These are phyloP conservation scores for Astreopora myriophthalma DNA, from an alignment of 64 coral and sea anemone genomes.

Conservation along the genomic window DNA sequence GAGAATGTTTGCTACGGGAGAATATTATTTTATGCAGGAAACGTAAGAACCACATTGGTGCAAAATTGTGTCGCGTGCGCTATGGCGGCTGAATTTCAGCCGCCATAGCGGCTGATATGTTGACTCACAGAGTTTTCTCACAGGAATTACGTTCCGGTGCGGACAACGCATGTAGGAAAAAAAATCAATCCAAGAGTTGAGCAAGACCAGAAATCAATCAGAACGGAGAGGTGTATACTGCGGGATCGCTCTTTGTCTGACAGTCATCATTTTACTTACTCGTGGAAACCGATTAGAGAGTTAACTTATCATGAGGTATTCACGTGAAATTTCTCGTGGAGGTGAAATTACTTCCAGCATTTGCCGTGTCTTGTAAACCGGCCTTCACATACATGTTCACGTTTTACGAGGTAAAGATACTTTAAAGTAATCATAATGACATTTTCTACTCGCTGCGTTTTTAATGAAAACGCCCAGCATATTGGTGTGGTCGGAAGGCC, in stretches of 20 bases:
- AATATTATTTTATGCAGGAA: too few relatives aligned
- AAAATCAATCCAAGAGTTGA: constrained; percentile 9
- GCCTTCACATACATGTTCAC: neutral
- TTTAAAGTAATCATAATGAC: neutral
- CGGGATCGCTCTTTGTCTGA: neutral
- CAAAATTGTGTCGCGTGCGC: too few relatives aligned
- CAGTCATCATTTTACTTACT: neutral
- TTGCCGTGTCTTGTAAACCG: neutral
- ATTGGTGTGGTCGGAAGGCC: neutral
- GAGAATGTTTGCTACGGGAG: too few relatives aligned
- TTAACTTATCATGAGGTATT: neutral
- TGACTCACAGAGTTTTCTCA: neutral
- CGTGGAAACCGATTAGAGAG: neutral
- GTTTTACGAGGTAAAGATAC: constrained; percentile 1
- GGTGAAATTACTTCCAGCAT: neutral
- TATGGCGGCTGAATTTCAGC: too few relatives aligned
- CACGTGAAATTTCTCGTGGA: neutral
- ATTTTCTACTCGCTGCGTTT: neutral
- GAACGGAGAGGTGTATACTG: neutral
- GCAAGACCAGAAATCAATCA: constrained; percentile 5
- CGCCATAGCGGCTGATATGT: too few relatives aligned
- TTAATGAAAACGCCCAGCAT: neutral
- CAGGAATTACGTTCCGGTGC: neutral
- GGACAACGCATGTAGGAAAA: neutral
- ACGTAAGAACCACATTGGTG: too few relatives aligned